Evolutionary conservation across 2,888 invertebrate species (phyloP).

Genomic region (Automeris io): DNA sequence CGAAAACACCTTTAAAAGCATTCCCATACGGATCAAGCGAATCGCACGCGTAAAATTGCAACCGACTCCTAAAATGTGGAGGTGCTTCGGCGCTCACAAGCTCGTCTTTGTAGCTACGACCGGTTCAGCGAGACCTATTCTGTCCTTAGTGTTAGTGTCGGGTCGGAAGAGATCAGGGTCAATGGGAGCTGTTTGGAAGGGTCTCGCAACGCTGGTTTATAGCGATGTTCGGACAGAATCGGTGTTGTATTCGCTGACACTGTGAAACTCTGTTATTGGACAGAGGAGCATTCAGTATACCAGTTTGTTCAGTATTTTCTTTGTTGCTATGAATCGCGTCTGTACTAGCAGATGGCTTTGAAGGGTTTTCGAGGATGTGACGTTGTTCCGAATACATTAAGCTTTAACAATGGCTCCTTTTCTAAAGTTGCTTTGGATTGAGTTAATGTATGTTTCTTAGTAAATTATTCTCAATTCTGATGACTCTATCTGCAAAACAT

Average conservation of each 20-base stretch:
- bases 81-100: conserved; percentile 66
- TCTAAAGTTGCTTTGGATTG: too few species aligned
- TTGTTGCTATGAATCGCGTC: conserved; percentile 68
- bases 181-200: conserved; percentile 25
- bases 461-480: too few species aligned
- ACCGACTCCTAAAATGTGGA: conserved; percentile 61
- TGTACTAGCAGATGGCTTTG: conserved; percentile 54
- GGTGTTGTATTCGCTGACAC: conserved; percentile 56
- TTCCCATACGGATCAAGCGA: conserved; percentile 32
- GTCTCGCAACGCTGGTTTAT: conserved; percentile 38
- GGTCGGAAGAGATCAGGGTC: conserved; percentile 24
- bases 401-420: too few species aligned
- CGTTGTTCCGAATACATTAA: conserved; percentile 17
- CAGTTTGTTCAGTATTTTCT: conserved; percentile 57
- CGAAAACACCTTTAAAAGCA: conserved; percentile 43
- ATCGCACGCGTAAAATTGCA: conserved; percentile 42
- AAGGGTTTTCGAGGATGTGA: conserved; percentile 21
- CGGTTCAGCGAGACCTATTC: conserved; percentile 46
- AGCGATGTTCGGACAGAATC: conserved; percentile 66
- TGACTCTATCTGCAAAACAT: too few species aligned
- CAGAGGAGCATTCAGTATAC: conserved; percentile 58
- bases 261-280: conserved; percentile 70
- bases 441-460: too few species aligned
- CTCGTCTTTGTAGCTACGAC: conserved; percentile 62
- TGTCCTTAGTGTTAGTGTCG: conserved; percentile 30